A percentile compares a stretch with the other conserved stretches of the same genome.
Evolutionary conservation across 2,797 vertebrate genomes (phyloP).

Genomic region (Anomalospiza imberbis): DNA sequence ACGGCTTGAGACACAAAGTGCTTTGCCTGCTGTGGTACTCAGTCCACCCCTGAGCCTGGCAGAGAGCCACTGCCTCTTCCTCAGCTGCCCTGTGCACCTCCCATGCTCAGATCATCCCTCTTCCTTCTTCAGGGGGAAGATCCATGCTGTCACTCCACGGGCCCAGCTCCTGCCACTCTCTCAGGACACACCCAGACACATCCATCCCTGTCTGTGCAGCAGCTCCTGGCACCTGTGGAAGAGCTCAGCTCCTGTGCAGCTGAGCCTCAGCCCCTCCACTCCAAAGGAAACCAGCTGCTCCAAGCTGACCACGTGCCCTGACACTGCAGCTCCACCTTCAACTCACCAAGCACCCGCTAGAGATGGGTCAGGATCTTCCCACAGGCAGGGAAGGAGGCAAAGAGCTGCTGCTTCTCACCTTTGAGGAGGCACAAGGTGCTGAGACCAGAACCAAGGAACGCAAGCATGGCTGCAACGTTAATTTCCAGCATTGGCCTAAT

Average conservation of each 20-base stretch:
- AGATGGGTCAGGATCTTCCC: neutral
- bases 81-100: neutral
- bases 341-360: neutral
- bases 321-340: neutral
- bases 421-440: neutral
- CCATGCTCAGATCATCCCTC: neutral
- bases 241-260: no score
- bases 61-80: neutral
- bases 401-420: neutral
- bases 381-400: neutral
- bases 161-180: neutral
- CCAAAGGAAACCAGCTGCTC: neutral
- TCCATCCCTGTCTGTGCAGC: neutral
- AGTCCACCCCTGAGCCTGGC: neutral
- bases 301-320: neutral
- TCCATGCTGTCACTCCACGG: neutral
- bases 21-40: neutral
- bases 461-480: accelerated
- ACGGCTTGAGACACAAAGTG: neutral
- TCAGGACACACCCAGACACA: neutral
- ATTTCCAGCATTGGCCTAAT: neutral
- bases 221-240: neutral
- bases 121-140: neutral
- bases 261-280: neutral
- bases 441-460: neutral